A percentile compares a stretch with the other conserved stretches of the same genome.
Conservation (phyloP, 2,797 vertebrate species). For the Karalla daura region DNA sequence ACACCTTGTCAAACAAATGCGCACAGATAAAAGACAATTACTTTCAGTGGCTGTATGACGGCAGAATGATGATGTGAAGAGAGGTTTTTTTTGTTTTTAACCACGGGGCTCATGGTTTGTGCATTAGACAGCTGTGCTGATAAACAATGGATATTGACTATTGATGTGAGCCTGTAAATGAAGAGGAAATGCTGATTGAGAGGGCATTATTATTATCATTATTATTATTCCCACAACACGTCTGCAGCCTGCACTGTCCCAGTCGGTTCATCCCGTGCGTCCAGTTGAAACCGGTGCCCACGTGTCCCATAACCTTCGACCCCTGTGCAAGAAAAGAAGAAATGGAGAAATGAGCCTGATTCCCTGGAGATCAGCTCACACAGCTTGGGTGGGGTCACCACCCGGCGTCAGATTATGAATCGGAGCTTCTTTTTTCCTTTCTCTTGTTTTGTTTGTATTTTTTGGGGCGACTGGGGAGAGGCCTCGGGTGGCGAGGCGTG, state of each 20-base stretch:
- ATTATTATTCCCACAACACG: background rate
- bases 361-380: slow-evolving; percentile 28
- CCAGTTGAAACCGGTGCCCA: background rate
- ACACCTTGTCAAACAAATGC: slow-evolving; percentile 65
- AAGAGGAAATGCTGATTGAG: background rate
- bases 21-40: slow-evolving; percentile 55
- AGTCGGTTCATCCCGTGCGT: background rate
- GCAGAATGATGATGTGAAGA: background rate
- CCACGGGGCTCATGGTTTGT: slow-evolving; percentile 8
- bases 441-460: too few species aligned
- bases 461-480: too few species aligned
- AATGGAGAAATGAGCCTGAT: slow-evolving; percentile 51
- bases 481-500: too few species aligned
- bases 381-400: too few species aligned
- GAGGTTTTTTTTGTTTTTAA: slow-evolving; percentile 5
- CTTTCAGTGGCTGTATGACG: slow-evolving; percentile 12
- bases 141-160: slow-evolving; percentile 4
- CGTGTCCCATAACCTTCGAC: slow-evolving; percentile 9
- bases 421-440: too few species aligned
- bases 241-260: background rate
- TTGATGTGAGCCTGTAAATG: slow-evolving; percentile 1
- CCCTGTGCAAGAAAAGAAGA: slow-evolving; percentile 3
- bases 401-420: too few species aligned
- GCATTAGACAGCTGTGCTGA: slow-evolving; percentile 2
- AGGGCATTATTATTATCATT: background rate